Evolutionary conservation across 2,797 vertebrate species (phyloP).

Genomic region (Lindbergichthys nudifrons): DNA sequence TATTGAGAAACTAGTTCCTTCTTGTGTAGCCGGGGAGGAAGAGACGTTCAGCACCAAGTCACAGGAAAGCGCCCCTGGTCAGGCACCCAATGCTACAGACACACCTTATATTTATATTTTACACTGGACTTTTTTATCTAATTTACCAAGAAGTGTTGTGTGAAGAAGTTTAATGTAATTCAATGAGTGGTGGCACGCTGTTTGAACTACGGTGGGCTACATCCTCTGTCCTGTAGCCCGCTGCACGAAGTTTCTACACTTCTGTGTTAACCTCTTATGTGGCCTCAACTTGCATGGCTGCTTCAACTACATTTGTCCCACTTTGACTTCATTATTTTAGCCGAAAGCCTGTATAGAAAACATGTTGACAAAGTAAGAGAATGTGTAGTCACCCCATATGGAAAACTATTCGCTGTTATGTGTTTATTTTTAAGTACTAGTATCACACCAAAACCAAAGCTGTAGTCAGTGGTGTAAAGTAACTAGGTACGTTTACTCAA

Average conservation of each 20-base stretch:
- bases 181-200: background rate
- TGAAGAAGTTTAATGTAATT: background rate
- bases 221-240: background rate
- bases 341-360: background rate
- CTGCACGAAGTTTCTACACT: constrained; percentile 13
- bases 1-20: constrained; percentile 76
- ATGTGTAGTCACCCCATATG: background rate
- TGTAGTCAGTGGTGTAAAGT: too few relatives aligned
- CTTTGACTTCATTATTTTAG: background rate
- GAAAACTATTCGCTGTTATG: background rate
- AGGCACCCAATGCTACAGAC: constrained; percentile 38
- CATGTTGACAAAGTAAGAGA: too few relatives aligned
- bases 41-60: constrained; percentile 87
- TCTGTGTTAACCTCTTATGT: constrained; percentile 1
- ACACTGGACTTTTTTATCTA: constrained; percentile 20
- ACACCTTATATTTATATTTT: background rate
- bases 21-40: constrained; percentile 71
- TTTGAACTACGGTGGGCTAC: constrained; percentile 1
- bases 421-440: background rate
- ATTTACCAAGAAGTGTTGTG: background rate
- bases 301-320: background rate
- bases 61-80: constrained; percentile 87
- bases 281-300: constrained; percentile 12
- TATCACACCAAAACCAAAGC: background rate
- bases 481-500: too few relatives aligned